Evolutionary conservation across 2,113 vertebrate genomes (phyloP).

Genomic region (Megaleporinus macrocephalus): DNA sequence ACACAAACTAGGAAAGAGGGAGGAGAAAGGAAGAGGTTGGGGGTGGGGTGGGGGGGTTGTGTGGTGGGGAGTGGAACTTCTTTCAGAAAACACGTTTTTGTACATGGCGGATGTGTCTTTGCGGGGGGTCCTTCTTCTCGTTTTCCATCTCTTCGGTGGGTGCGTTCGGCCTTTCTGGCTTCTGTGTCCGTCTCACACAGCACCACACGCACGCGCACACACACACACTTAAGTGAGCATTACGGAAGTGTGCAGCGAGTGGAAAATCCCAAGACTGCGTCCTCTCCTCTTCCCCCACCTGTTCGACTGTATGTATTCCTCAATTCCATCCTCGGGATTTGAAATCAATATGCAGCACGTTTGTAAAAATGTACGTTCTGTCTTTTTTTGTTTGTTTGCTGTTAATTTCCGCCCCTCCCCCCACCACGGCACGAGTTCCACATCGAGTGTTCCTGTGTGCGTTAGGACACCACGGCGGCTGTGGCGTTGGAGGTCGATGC

Average conservation of each 20-base stretch:
- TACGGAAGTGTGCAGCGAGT: slow-evolving; percentile 78
- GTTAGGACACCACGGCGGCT: slow-evolving; percentile 97
- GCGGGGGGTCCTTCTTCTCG: slow-evolving; percentile 59
- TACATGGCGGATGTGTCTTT: slow-evolving; percentile 72
- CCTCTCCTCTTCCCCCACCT: slow-evolving; percentile 30
- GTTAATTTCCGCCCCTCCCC: slow-evolving; percentile 53
- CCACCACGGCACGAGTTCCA: slow-evolving; percentile 34
- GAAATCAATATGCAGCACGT: slow-evolving; percentile 81
- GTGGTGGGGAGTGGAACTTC: slow-evolving; percentile 75
- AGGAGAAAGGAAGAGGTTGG: slow-evolving; percentile 28
- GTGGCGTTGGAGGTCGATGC: slow-evolving; percentile 87
- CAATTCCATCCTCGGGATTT: slow-evolving; percentile 56
- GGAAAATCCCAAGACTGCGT: slow-evolving; percentile 17
- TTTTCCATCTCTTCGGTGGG: slow-evolving; percentile 55
- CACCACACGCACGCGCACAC: slow-evolving; percentile 75
- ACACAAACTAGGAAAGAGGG: slow-evolving; percentile 74
- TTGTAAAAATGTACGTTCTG: slow-evolving; percentile 61
- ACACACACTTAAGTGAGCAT: no score
- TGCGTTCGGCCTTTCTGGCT: slow-evolving; percentile 61
- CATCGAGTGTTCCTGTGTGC: slow-evolving; percentile 68
- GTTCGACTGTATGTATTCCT: not conserved
- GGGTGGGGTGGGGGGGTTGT: not conserved
- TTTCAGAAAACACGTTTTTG: slow-evolving; percentile 72
- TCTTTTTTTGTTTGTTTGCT: slow-evolving; percentile 21
- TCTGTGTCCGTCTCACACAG: slow-evolving; percentile 53